phyloP scores from a whole-genome alignment of 2,888 invertebrate species.

The Ferrisia virgata region DNA sequence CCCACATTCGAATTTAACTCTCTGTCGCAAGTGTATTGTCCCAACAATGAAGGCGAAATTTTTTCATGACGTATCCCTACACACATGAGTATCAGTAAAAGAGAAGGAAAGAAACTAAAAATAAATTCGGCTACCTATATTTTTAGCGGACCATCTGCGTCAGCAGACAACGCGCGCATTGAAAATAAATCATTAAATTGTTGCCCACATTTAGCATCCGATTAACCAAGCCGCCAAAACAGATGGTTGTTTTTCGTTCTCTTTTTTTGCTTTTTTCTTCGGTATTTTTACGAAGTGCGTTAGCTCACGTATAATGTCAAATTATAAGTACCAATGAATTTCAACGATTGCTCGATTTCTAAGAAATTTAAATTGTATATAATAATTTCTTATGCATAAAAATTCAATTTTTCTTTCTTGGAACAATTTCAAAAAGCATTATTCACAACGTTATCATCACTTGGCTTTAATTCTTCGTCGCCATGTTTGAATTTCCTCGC shows the following conservation, averaged over 20 bases:
- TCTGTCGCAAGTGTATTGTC: background rate
- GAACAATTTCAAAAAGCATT: background rate
- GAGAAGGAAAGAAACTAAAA: background rate
- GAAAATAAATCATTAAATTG: slow-evolving; percentile 26
- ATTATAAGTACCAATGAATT: background rate
- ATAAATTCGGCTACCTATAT: slow-evolving; percentile 27
- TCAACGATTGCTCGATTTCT: background rate
- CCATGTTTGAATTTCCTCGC: background rate
- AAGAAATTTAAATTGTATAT: background rate
- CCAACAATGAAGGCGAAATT: background rate
- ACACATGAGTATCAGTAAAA: background rate
- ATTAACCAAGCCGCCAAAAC: background rate
- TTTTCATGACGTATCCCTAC: background rate
- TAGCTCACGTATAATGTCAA: background rate
- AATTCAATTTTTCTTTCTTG: background rate
- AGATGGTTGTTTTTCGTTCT: background rate
- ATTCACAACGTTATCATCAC: background rate
- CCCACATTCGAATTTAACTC: background rate
- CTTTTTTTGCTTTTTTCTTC: background rate
- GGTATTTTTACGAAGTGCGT: background rate
- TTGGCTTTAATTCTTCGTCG: background rate
- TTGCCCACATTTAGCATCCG: slow-evolving; percentile 2
- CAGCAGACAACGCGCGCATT: slow-evolving; percentile 13
- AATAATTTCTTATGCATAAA: background rate
- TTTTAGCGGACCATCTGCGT: slow-evolving; percentile 18